Conservation (phyloP, 2,113 vertebrate genomes). For the Ancistrus triradiatus region DNA sequence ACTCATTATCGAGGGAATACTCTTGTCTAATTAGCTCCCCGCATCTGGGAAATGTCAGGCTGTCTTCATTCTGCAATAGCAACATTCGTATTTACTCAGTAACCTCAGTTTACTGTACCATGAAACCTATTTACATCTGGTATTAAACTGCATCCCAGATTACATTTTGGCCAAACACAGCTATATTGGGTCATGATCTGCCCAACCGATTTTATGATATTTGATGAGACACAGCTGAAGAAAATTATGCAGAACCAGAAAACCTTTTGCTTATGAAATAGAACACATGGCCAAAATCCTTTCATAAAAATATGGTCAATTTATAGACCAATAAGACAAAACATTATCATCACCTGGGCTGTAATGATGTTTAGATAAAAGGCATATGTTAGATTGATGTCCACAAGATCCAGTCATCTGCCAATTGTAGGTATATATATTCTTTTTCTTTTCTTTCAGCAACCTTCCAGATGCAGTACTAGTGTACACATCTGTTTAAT, state of each 20-base stretch:
- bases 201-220: neutral
- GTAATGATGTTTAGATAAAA: too few species aligned
- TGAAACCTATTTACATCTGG: constrained; percentile 46
- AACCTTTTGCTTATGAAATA: neutral
- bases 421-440: too few species aligned
- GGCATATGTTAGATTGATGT: too few species aligned
- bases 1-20: constrained; percentile 72
- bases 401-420: too few species aligned
- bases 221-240: constrained; percentile 1
- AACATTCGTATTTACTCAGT: constrained; percentile 81
- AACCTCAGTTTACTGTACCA: constrained; percentile 59
- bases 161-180: constrained; percentile 9
- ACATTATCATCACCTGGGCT: too few species aligned
- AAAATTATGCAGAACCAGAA: neutral
- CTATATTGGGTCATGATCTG: too few species aligned
- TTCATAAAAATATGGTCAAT: too few species aligned
- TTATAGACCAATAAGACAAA: too few species aligned
- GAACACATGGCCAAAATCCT: neutral
- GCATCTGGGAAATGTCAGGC: constrained; percentile 93
- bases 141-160: constrained; percentile 8
- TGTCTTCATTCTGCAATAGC: constrained; percentile 64
- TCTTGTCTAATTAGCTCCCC: constrained; percentile 73
- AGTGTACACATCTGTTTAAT: too few species aligned
- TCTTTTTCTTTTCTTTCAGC: too few species aligned
- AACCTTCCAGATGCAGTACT: too few species aligned